Percentiles rank a stretch among this genome's conserved stretches.
Evolutionary conservation across 2,113 vertebrate genomes (phyloP).

Genomic region (Pimephales promelas): DNA sequence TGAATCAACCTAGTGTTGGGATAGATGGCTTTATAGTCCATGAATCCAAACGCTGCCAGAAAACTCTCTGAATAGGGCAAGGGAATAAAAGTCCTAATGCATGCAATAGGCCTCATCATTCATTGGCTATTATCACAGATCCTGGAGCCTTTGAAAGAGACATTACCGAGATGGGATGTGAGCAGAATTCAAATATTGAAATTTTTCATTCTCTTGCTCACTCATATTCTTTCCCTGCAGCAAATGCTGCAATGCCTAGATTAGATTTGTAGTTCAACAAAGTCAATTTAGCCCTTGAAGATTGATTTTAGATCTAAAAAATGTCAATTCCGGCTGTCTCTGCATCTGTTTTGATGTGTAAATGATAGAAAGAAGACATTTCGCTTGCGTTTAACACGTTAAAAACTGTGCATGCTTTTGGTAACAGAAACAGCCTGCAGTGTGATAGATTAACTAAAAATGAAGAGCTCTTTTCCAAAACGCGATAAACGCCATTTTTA

Average conservation of each 20-base stretch:
- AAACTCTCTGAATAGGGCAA: not conserved
- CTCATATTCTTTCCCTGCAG: conserved; percentile 28
- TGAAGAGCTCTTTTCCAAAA: too few relatives aligned
- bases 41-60: not conserved
- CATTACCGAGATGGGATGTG: conserved; percentile 42
- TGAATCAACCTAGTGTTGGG: conserved; percentile 24
- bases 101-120: conserved; percentile 43
- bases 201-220: conserved; percentile 34
- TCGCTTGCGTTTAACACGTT: not conserved
- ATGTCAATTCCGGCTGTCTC: conserved; percentile 28
- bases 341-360: not conserved
- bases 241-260: conserved; percentile 5
- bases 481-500: too few relatives aligned
- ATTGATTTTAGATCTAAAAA: conserved; percentile 27
- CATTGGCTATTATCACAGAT: conserved; percentile 37
- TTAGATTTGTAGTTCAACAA: conserved; percentile 34
- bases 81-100: conserved; percentile 31
- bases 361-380: conserved; percentile 9
- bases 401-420: not conserved
- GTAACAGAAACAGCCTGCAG: not conserved
- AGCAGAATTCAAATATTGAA: conserved; percentile 44
- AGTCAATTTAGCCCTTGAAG: conserved; percentile 36
- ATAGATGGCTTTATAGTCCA: conserved; percentile 33
- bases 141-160: conserved; percentile 37
- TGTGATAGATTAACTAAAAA: not conserved